These are phyloP conservation scores for Indri indri DNA, from an alignment of 2,113 vertebrate genomes.

Conservation along the genomic window DNA sequence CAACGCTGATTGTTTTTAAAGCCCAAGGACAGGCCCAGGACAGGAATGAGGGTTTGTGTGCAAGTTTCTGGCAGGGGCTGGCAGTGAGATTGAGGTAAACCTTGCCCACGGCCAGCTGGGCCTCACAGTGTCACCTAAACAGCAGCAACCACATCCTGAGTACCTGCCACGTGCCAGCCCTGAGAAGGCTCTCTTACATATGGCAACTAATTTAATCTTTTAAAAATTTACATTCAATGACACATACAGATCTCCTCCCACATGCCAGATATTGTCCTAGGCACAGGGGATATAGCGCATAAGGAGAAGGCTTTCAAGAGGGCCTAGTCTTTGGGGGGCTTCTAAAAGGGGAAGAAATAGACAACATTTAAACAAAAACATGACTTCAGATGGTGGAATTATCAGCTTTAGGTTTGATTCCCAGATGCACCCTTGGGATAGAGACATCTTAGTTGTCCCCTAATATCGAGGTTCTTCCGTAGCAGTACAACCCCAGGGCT, in stretches of 20 bases:
- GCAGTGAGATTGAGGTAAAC: no score
- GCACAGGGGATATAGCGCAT: neutral
- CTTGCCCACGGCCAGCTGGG: neutral
- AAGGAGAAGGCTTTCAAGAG: neutral
- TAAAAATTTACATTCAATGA: neutral
- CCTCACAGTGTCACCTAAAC: fast-evolving
- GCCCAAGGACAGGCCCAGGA: neutral
- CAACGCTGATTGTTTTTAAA: neutral
- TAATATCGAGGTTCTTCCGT: neutral
- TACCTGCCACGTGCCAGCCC: neutral
- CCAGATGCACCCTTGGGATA: neutral
- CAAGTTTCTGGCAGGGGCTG: no score
- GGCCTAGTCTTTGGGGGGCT: neutral
- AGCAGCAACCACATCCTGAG: neutral
- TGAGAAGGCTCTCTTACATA: neutral
- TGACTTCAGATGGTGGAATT: neutral
- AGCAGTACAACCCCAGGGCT: neutral
- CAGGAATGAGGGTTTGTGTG: neutral
- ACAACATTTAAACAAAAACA: neutral
- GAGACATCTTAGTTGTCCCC: neutral
- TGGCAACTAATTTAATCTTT: neutral
- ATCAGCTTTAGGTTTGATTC: neutral
- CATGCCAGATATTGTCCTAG: no score
- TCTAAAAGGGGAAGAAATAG: neutral
- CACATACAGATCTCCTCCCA: neutral